A percentile compares a stretch with the other conserved stretches of the same genome.
phyloP scores from a whole-genome alignment of 2,888 invertebrate genomes.

The Archaeoteleia sp. region DNA sequence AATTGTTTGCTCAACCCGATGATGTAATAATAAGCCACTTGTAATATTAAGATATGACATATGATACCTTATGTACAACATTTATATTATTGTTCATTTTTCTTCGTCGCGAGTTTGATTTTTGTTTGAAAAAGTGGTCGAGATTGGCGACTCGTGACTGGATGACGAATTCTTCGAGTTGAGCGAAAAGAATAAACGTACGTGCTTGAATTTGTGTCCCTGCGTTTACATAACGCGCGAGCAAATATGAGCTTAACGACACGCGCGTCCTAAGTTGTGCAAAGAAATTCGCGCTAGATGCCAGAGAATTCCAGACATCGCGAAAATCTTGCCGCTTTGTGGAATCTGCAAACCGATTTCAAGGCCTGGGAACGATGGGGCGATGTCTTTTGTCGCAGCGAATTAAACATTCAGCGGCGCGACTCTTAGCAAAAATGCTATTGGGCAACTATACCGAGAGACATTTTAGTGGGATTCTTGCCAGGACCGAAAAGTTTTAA shows the following conservation, averaged over 20 bases:
- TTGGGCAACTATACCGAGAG: too few relatives aligned
- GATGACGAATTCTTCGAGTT: constrained; percentile 12
- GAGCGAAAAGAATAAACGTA: constrained; percentile 23
- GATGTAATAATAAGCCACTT: too few relatives aligned
- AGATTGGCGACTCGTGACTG: constrained; percentile 3
- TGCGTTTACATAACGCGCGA: constrained; percentile 25
- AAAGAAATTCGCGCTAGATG: constrained; percentile 54
- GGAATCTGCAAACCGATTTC: constrained; percentile 16
- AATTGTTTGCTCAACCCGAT: too few relatives aligned
- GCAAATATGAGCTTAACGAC: constrained; percentile 29
- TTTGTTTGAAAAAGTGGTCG: constrained; percentile 8
- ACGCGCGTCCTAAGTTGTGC: constrained; percentile 37
- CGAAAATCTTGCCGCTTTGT: constrained; percentile 36
- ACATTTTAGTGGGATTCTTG: too few relatives aligned
- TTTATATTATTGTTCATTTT: too few relatives aligned
- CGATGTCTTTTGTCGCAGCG: constrained; percentile 11
- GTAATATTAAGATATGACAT: too few relatives aligned
- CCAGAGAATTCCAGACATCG: constrained; percentile 53
- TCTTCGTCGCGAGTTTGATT: too few relatives aligned
- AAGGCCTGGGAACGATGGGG: constrained; percentile 25
- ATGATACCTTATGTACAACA: too few relatives aligned
- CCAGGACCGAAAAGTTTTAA: too few relatives aligned
- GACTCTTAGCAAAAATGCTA: constrained; percentile 17
- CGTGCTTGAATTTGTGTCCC: constrained; percentile 29
- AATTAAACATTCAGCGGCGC: constrained; percentile 31